phyloP scores from a whole-genome alignment of 1,140 invertebrate species.

The Aricia agestis region DNA sequence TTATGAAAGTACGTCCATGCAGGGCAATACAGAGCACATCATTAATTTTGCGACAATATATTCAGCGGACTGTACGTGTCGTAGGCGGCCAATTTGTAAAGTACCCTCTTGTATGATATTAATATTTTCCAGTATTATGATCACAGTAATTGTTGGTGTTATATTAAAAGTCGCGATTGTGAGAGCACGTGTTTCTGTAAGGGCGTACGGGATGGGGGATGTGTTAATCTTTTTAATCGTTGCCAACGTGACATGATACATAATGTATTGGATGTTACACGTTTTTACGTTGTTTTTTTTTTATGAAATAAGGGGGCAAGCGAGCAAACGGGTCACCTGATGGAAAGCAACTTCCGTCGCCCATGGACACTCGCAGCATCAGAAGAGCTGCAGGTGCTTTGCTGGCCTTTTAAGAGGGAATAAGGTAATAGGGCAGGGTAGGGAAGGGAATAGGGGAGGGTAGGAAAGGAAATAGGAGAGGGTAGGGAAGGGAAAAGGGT shows the following conservation, averaged over 20 bases:
- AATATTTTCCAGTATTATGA: conserved; percentile 64
- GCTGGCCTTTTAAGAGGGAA: no score
- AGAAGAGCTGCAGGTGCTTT: no score
- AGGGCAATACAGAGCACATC: not conserved
- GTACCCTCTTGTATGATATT: conserved; percentile 50
- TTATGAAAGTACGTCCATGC: not conserved
- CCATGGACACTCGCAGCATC: no score
- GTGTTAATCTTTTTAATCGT: conserved; percentile 26
- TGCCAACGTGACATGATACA: conserved; percentile 3
- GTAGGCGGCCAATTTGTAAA: conserved; percentile 55
- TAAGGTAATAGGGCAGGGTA: no score
- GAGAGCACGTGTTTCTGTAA: conserved; percentile 42
- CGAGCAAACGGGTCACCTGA: no score
- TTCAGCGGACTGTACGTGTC: conserved; percentile 27
- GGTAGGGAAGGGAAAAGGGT: no score
- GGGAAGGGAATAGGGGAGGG: no score
- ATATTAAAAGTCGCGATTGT: conserved; percentile 62
- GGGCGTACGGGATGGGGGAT: conserved; percentile 19
- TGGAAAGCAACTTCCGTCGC: no score
- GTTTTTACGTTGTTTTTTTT: no score
- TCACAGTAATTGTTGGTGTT: conserved; percentile 57
- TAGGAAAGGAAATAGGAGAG: no score
- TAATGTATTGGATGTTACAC: not conserved
- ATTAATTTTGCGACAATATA: not conserved
- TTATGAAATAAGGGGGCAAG: no score